These are phyloP conservation scores for Eucidaris tribuloides DNA, from an alignment of 35 echinoderm and acorn worm genomes.

Conservation along the genomic window DNA sequence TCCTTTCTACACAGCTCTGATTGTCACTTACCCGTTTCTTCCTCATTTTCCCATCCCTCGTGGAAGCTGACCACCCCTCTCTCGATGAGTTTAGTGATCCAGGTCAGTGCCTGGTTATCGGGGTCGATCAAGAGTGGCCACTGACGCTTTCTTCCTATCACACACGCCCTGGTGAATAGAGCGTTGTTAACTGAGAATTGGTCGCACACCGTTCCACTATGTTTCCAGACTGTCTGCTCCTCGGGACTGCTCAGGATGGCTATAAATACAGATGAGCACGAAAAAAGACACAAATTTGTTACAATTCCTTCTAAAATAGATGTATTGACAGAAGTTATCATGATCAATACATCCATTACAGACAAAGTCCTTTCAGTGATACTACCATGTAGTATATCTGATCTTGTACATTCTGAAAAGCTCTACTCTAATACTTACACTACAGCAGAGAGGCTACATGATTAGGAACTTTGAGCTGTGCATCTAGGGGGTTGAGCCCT, in stretches of 20 bases:
- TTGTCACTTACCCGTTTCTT: not conserved
- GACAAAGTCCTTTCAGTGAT: too few relatives aligned
- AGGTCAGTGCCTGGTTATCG: conserved; percentile 75
- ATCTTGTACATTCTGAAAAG: too few relatives aligned
- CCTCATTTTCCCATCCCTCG: conserved; percentile 1
- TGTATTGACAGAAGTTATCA: too few relatives aligned
- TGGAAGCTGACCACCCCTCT: conserved; percentile 72
- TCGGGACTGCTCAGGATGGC: conserved; percentile 73
- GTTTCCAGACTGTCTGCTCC: conserved; percentile 59
- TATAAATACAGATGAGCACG: not conserved
- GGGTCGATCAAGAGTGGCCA: conserved; percentile 94
- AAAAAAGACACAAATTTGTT: not conserved
- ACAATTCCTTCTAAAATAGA: too few relatives aligned
- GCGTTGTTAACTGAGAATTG: conserved; percentile 57
- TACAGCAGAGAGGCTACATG: too few relatives aligned
- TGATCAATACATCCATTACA: too few relatives aligned
- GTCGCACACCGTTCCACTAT: conserved; percentile 34
- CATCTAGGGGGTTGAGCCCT: too few relatives aligned
- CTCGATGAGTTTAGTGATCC: conserved; percentile 73
- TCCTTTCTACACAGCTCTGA: too few relatives aligned
- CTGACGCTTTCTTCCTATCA: conserved; percentile 57
- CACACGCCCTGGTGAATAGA: conserved; percentile 69
- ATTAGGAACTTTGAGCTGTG: too few relatives aligned
- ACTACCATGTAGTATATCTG: too few relatives aligned
- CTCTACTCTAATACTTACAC: too few relatives aligned